Base-by-base conservation (phyloP, 2,797 vertebrate species). In the Lepilemur ruficaudatus region DNA sequence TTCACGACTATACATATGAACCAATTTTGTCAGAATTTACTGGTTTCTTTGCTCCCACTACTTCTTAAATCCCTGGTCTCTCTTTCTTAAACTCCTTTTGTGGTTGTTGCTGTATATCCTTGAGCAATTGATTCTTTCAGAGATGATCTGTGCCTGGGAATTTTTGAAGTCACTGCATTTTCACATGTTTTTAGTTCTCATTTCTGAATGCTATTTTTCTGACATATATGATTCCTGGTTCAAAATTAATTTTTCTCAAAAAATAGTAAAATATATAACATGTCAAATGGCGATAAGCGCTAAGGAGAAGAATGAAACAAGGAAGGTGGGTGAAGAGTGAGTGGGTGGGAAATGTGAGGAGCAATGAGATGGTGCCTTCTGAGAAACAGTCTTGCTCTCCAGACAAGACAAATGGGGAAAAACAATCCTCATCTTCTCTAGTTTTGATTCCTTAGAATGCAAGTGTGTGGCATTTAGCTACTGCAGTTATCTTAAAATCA, bases 81-180 rank as follows among this genome's bases (percentile, higher is more conserved):
- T 48, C 14, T 55, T 93, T 76, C 30, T 87, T 90, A 65, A 80
- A 61, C 9, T 81, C 22, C 28, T n/a, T 46, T 50, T 87, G n/a
- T 28, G 59, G 8, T 73, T n/a, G 4, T 48, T 28, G 1, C 7
- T 38, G 28, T 43, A 76, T 48, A 23, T 57, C 14, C 32, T 86
- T 92, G 48, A 84, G 63, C 52, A 76, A 87, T 91, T 94, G 76
- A 87, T 91, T 94, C 30, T 91, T 94, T 94, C 14, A 70, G 38
- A 81, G 23, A 52, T 75, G 18, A 4, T 50, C 6, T 82, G 20
- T 90, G 43, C 5, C 30, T 91, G 3, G 61, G 35, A 35, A 91
- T 72, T 57, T 92, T 84, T 48, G 46, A 73, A 63, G 32, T 41
- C 55, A 57, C 11, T 20, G 7, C 22, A 91, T 79, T 76, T 90